Base-by-base conservation (phyloP, 1,140 invertebrate species). In the Hypsibius dujardini region DNA sequence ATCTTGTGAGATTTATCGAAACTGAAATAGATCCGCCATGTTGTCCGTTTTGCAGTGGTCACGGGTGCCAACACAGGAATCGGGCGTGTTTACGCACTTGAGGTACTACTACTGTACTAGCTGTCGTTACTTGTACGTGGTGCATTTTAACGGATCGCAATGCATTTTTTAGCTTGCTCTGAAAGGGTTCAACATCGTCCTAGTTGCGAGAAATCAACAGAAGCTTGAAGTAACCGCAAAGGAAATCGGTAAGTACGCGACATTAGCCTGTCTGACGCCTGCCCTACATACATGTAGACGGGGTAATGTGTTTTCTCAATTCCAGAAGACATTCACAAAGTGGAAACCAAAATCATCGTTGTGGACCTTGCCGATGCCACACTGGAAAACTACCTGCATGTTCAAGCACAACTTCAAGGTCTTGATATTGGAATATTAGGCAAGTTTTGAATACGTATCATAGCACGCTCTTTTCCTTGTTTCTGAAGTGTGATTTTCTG, bases 341-440 rank as follows among this genome's bases (percentile, higher is more conserved):
- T 95, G 1, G 82, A 89, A 74, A 90, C 89, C 0, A 87, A 87
- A 78, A 82, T 87, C 1, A 85, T 96, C 69, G 86, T 87, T 76
- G 88, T 87, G 40, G 90, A 96, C 79, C 92, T 95, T 77, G 87
- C 87, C 2, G 80, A 84, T 73, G 73, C 85, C 78, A 3, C 12
- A 12, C 82, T 84, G 1, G 80, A 83, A 12, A 88, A 92, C 59
- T 95, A 90, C 77, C 81, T 85, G 0, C 84, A 84, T 71, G 90
- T 95, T 69, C 82, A 85, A 46, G 85, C 86, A 74, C 84, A 88
- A 71, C 83, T 93, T 15, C 72, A 78, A 46, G 87, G 85, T 1
- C 80, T 97, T 1, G 91, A 96, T 77, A 87, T 96, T 72, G 92
- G 90, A 1, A 86, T 94, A n/a, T 81, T 97, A 7, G 78, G 82